Percentiles rank a stretch among this genome's conserved stretches.
Conservation (phyloP, 2,888 invertebrate genomes). For the Spilarctia lutea region DNA sequence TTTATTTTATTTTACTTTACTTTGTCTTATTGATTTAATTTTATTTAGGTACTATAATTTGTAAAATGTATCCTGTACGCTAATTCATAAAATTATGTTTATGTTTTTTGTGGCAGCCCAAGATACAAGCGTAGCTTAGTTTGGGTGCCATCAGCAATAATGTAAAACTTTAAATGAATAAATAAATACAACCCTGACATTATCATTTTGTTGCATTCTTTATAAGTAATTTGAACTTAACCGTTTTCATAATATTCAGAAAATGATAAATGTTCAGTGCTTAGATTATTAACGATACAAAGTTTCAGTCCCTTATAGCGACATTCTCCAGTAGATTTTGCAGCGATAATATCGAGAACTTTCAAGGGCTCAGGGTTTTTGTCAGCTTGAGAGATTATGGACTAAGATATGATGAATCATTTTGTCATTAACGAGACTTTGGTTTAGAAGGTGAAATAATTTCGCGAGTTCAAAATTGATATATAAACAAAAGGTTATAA, state of each 20-base stretch:
- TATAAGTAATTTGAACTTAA: neutral
- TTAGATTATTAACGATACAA: conserved; percentile 37
- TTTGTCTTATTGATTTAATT: no score
- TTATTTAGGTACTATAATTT: no score
- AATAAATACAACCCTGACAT: neutral
- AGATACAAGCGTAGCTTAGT: no score
- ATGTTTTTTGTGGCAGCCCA: no score
- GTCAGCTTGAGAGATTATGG: conserved; percentile 7
- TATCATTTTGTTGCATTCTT: neutral
- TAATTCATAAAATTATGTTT: no score
- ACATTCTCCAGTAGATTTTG: conserved; percentile 28
- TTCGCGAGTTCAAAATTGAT: neutral
- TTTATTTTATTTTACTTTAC: no score
- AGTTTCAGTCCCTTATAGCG: conserved; percentile 29
- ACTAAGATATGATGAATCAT: conserved; percentile 12
- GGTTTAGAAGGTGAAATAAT: neutral
- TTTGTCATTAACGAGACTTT: conserved; percentile 4
- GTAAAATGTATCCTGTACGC: no score
- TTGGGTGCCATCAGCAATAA: no score
- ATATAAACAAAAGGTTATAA: neutral
- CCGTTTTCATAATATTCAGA: neutral
- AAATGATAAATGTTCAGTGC: conserved; percentile 27
- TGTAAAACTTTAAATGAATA: no score
- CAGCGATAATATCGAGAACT: conserved; percentile 31
- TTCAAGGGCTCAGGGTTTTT: conserved; percentile 25